Evolutionary conservation across 2,888 invertebrate species (phyloP).

Genomic region (Tryphoninae sp.): DNA sequence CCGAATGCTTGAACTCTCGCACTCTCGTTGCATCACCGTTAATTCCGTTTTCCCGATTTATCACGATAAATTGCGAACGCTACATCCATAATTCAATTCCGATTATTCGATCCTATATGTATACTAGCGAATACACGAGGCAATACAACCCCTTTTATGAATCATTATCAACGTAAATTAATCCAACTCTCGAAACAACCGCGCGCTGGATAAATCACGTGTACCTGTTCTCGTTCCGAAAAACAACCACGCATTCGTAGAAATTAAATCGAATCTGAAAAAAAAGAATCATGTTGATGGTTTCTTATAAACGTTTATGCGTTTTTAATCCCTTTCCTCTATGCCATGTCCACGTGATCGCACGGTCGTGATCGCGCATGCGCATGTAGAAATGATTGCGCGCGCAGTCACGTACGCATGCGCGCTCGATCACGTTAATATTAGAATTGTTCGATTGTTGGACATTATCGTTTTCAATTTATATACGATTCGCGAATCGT

Average conservation of each 20-base stretch:
- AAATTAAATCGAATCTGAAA: neutral
- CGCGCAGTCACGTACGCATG: too few species aligned
- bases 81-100: slow-evolving; percentile 43
- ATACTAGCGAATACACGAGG: neutral
- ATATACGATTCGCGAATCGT: neutral
- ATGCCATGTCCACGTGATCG: too few species aligned
- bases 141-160: neutral
- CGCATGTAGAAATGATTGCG: too few species aligned
- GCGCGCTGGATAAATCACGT: neutral
- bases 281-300: neutral
- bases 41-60: slow-evolving; percentile 54
- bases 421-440: neutral
- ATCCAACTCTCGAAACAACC: neutral
- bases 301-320: neutral
- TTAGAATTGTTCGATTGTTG: neutral
- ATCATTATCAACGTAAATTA: slow-evolving; percentile 5
- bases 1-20: slow-evolving; percentile 16
- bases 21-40: slow-evolving; percentile 43
- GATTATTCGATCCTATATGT: slow-evolving; percentile 27
- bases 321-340: neutral
- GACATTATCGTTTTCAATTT: neutral
- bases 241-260: neutral
- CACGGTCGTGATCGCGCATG: too few species aligned
- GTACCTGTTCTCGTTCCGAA: neutral
- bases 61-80: slow-evolving; percentile 58